Percentiles rank a stretch among this genome's conserved stretches.
Evolutionary conservation across 2,888 invertebrate genomes (phyloP).

Genomic region (Microctonus hyperodae): DNA sequence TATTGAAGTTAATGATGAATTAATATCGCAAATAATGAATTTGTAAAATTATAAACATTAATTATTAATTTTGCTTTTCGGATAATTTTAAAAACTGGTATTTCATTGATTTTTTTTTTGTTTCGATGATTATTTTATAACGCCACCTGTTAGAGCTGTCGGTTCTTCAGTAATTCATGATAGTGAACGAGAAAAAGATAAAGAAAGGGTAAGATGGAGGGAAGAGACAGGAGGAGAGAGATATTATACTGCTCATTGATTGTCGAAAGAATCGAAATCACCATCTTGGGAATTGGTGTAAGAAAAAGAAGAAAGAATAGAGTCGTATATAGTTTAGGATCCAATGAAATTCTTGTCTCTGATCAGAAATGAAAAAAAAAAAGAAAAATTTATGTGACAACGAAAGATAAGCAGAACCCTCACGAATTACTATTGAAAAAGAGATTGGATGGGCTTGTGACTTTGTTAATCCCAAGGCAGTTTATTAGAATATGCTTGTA

Average conservation of each 20-base stretch:
- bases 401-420: not conserved
- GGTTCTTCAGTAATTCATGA: not conserved
- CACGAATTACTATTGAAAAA: not conserved
- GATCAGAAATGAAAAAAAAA: not conserved
- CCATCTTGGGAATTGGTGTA: not conserved
- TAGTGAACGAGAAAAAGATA: too few relatives aligned
- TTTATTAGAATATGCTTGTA: too few relatives aligned
- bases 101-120: not conserved
- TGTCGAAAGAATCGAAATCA: not conserved
- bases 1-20: too few relatives aligned
- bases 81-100: not conserved
- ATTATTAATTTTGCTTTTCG: too few relatives aligned
- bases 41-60: too few relatives aligned
- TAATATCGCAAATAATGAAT: too few relatives aligned
- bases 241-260: not conserved
- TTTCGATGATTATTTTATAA: not conserved
- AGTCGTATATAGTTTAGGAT: not conserved
- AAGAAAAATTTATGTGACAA: not conserved
- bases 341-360: constrained; percentile 12
- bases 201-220: too few relatives aligned
- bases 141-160: not conserved
- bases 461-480: not conserved
- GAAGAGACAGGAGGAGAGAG: not conserved
- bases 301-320: not conserved
- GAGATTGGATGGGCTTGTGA: not conserved